Evolutionary conservation across 2,797 vertebrate species (phyloP).

Genomic region (Karalla daura): DNA sequence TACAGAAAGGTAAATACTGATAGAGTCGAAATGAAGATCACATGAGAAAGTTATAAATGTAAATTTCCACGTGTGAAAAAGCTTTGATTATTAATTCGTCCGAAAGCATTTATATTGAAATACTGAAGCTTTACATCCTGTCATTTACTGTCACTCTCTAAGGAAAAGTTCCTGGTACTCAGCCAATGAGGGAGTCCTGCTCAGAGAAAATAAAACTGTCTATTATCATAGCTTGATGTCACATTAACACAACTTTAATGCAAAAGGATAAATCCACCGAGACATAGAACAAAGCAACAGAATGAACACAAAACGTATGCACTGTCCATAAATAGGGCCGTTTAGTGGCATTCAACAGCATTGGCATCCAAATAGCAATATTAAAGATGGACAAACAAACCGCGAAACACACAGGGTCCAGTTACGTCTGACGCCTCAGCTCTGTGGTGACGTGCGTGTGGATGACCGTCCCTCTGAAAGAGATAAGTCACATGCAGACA

Average conservation of each 20-base stretch:
- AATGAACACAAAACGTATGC: slow-evolving; percentile 18
- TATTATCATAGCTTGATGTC: slow-evolving; percentile 16
- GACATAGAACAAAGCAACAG: slow-evolving; percentile 29
- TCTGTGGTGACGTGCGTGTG: slow-evolving; percentile 22
- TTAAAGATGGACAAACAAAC: slow-evolving; percentile 37
- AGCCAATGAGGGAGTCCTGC: background rate
- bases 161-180: background rate
- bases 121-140: slow-evolving; percentile 50
- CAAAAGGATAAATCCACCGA: slow-evolving; percentile 14
- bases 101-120: slow-evolving; percentile 61
- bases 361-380: slow-evolving; percentile 48
- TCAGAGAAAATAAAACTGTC: slow-evolving; percentile 8
- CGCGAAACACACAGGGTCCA: slow-evolving; percentile 37
- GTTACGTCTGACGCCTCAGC: slow-evolving; percentile 10
- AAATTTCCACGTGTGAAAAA: slow-evolving; percentile 32
- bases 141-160: background rate
- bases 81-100: slow-evolving; percentile 21
- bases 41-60: slow-evolving; percentile 28
- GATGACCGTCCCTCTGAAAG: slow-evolving; percentile 47
- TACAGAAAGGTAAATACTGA: slow-evolving; percentile 58
- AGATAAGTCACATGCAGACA: slow-evolving; percentile 70
- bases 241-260: slow-evolving; percentile 28
- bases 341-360: slow-evolving; percentile 40
- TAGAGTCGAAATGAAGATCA: slow-evolving; percentile 52
- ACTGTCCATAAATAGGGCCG: slow-evolving; percentile 22